These are phyloP conservation scores for Phaetusa simplex DNA, from an alignment of 2,113 vertebrate species.

Conservation along the genomic window DNA sequence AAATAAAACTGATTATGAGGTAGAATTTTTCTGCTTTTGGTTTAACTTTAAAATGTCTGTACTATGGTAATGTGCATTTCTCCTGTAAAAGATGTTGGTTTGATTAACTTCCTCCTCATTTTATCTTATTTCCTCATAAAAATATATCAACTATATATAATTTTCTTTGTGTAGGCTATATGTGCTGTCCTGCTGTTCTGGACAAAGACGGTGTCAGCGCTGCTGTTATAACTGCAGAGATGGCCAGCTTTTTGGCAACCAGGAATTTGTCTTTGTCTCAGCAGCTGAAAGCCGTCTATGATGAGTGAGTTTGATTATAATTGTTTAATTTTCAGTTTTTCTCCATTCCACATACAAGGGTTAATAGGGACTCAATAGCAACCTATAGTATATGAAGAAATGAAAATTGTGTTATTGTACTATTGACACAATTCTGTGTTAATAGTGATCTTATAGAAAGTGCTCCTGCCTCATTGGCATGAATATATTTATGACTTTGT, in stretches of 20 bases:
- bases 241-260: slow-evolving; percentile 85
- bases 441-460: not conserved
- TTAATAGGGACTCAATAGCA: not conserved
- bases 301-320: slow-evolving; percentile 82
- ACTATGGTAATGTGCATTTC: not conserved
- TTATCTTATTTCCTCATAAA: not conserved
- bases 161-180: slow-evolving; percentile 84
- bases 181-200: slow-evolving; percentile 93
- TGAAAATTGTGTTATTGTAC: not conserved
- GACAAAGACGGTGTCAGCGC: slow-evolving; percentile 98
- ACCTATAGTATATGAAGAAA: not conserved
- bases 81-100: not conserved
- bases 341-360: not conserved
- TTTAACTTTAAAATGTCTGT: not conserved
- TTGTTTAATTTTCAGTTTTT: not conserved
- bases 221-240: slow-evolving; percentile 90
- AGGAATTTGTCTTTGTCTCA: slow-evolving; percentile 85
- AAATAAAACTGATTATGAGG: not conserved
- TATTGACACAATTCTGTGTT: not conserved
- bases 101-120: not conserved
- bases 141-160: not conserved
- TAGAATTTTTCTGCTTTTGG: not conserved
- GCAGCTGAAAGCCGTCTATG: slow-evolving; percentile 86
- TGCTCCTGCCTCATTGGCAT: not conserved
- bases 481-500: not conserved